A percentile compares a stretch with the other conserved stretches of the same genome.
phyloP scores from a whole-genome alignment of 2,888 invertebrate species.

The Limnephilus marmoratus region DNA sequence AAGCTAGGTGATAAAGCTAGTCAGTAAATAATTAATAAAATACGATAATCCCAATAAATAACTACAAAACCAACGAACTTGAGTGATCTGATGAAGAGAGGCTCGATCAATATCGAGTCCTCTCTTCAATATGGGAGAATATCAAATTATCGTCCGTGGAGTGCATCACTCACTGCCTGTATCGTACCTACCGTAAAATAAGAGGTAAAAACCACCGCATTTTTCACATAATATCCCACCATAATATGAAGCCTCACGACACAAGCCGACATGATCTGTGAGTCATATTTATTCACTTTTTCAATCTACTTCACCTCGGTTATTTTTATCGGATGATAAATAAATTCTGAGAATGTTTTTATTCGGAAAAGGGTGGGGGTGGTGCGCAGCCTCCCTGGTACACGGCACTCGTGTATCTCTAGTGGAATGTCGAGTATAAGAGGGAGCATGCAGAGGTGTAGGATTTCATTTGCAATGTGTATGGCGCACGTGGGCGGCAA shows the following conservation, averaged over 20 bases:
- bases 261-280: no score
- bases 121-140: neutral
- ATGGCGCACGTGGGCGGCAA: neutral
- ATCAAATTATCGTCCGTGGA: neutral
- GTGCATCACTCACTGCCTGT: neutral
- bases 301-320: no score
- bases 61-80: neutral
- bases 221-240: no score
- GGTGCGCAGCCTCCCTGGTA: neutral
- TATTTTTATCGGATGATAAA: no score
- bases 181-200: neutral
- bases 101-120: neutral
- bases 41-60: neutral
- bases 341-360: no score
- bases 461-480: neutral
- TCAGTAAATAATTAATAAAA: neutral
- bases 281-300: no score
- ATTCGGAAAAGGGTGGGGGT: no score
- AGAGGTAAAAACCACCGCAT: no score
- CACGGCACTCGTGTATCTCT: neutral
- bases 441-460: no score
- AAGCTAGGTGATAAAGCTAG: neutral
- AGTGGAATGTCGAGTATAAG: no score
- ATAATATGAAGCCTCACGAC: no score
- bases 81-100: neutral